phyloP scores from a whole-genome alignment of 1,140 invertebrate species.

The Matsumurasca onukii region DNA sequence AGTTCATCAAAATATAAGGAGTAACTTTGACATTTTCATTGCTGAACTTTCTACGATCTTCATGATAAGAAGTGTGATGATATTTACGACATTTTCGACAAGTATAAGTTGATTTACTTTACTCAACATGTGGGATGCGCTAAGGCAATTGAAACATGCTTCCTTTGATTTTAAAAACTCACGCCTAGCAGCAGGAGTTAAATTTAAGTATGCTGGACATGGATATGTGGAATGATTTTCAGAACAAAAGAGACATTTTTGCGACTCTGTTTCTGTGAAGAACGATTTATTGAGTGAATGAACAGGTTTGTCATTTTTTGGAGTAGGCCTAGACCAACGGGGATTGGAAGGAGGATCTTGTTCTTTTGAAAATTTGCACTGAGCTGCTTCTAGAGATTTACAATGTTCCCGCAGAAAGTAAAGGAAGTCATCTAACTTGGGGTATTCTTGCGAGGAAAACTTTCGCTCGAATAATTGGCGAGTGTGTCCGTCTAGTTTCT shows the following conservation, averaged over 20 bases:
- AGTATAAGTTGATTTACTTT: not conserved
- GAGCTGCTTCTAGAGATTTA: not conserved
- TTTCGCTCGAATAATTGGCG: not conserved
- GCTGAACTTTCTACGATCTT: too few species aligned
- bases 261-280: not conserved
- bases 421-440: not conserved
- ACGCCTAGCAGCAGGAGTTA: not conserved
- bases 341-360: not conserved
- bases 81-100: too few species aligned
- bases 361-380: not conserved
- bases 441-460: not conserved
- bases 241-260: not conserved
- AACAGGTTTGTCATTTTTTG: not conserved
- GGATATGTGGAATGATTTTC: not conserved
- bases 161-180: not conserved
- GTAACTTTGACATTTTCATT: too few species aligned
- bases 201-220: not conserved
- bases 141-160: constrained; percentile 2
- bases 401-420: not conserved
- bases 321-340: not conserved
- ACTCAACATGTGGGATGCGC: constrained; percentile 5
- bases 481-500: not conserved
- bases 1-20: too few species aligned
- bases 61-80: too few species aligned
- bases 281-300: not conserved